Evolutionary conservation across 2,888 invertebrate species (phyloP).

Genomic region (Acleris sparsana): DNA sequence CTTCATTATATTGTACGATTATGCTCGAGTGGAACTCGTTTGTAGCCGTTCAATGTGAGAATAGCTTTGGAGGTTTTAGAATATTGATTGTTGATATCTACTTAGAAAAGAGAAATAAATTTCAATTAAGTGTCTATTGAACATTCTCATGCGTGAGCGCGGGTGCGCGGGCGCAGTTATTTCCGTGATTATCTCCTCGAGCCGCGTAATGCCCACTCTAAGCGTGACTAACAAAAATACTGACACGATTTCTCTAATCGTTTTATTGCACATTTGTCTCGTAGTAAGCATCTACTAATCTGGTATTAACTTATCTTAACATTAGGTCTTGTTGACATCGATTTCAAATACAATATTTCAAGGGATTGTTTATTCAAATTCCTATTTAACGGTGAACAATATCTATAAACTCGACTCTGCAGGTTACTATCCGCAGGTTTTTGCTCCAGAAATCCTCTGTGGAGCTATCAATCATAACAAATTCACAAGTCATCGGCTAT

Average conservation of each 20-base stretch:
- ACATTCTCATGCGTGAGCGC: constrained; percentile 59
- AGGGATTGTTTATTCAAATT: constrained; percentile 13
- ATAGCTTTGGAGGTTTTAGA: constrained; percentile 78
- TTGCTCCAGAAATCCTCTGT: constrained; percentile 50
- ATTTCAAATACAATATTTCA: constrained; percentile 16
- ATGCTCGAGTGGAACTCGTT: constrained; percentile 78
- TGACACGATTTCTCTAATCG: constrained; percentile 61
- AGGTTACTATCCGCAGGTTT: constrained; percentile 63
- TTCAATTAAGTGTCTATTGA: constrained; percentile 81
- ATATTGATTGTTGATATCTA: constrained; percentile 80
- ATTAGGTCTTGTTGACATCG: constrained; percentile 30
- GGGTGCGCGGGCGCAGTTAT: constrained; percentile 62
- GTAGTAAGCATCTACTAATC: constrained; percentile 23
- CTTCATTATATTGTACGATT: constrained; percentile 83
- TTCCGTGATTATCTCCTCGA: constrained; percentile 73
- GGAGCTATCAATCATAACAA: constrained; percentile 79
- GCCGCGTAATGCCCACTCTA: constrained; percentile 51
- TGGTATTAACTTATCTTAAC: constrained; percentile 18
- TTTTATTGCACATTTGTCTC: constrained; percentile 52
- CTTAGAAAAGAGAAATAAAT: constrained; percentile 83
- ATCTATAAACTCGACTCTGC: constrained; percentile 47
- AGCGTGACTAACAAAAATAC: constrained; percentile 57
- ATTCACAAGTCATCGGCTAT: constrained; percentile 82
- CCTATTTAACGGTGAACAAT: constrained; percentile 40
- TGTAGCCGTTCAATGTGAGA: constrained; percentile 74